A percentile compares a stretch with the other conserved stretches of the same genome.
Conservation (phyloP, 1,140 invertebrate genomes). For the Oedothorax gibbosus region DNA sequence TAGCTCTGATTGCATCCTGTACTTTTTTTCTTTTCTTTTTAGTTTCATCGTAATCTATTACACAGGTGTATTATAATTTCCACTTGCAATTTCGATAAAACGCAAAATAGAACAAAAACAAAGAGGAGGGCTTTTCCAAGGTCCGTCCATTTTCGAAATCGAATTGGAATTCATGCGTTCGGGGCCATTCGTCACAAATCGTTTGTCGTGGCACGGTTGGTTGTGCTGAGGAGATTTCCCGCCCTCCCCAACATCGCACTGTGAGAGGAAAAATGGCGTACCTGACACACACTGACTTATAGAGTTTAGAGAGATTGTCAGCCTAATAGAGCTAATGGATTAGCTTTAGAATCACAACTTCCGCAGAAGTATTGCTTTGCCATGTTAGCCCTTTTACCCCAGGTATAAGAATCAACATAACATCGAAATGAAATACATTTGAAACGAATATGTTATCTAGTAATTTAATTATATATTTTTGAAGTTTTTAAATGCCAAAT, state of each 20-base stretch:
- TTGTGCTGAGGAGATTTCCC: conserved; percentile 1
- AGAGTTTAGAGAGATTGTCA: too few species aligned
- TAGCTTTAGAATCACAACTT: too few species aligned
- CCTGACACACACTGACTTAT: too few species aligned
- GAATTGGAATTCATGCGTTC: conserved; percentile 48
- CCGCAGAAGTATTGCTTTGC: too few species aligned
- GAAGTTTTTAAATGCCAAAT: too few species aligned
- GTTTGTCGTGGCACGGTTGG: conserved; percentile 42
- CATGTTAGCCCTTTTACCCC: too few species aligned
- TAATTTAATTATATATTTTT: too few species aligned
- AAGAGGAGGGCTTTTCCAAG: conserved; percentile 20
- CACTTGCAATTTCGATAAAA: conserved; percentile 35
- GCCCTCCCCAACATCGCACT: background rate
- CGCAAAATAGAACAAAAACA: background rate
- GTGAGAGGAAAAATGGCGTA: too few species aligned
- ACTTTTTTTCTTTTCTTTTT: background rate
- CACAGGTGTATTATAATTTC: conserved; percentile 43
- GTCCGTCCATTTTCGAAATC: conserved; percentile 49
- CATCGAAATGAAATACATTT: too few species aligned
- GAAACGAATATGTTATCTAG: too few species aligned
- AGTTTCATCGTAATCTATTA: conserved; percentile 46
- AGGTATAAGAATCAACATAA: too few species aligned
- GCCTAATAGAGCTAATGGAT: too few species aligned
- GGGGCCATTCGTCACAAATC: conserved; percentile 47
- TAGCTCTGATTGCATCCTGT: conserved; percentile 38